These are phyloP conservation scores for Pangasius djambal DNA, from an alignment of 2,797 vertebrate genomes.

Conservation along the genomic window DNA sequence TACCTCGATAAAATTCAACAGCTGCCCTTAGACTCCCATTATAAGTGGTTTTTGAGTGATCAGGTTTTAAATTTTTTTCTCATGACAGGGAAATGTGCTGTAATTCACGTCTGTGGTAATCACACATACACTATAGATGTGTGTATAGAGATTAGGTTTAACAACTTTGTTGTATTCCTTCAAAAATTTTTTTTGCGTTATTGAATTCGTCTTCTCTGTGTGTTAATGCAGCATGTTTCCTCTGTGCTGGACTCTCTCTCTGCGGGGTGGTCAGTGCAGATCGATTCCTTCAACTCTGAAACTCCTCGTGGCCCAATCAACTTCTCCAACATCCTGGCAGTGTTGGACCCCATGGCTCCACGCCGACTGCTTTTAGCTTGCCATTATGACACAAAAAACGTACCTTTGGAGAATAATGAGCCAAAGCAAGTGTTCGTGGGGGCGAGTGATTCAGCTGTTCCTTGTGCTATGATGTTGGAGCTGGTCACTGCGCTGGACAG, in stretches of 20 bases:
- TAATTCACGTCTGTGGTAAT: background rate
- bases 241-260: constrained; percentile 73
- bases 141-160: background rate
- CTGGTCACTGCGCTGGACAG: constrained; percentile 82
- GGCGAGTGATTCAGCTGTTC: constrained; percentile 89
- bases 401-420: constrained; percentile 66
- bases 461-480: constrained; percentile 90
- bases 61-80: background rate
- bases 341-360: constrained; percentile 76
- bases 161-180: background rate
- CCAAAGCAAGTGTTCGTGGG: constrained; percentile 80
- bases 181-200: background rate
- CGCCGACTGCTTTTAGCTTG: constrained; percentile 84
- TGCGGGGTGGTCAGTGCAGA: constrained; percentile 83
- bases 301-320: constrained; percentile 81
- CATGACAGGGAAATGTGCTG: background rate
- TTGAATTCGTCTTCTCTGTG: constrained; percentile 35
- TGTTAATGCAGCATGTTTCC: constrained; percentile 78
- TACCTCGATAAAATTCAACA: background rate
- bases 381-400: constrained; percentile 89
- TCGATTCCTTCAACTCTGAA: constrained; percentile 80
- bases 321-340: constrained; percentile 88
- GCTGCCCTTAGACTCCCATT: background rate
- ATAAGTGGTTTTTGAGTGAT: background rate
- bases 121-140: background rate